Conservation (phyloP, 2,888 invertebrate genomes). For the Sesia apiformis region DNA sequence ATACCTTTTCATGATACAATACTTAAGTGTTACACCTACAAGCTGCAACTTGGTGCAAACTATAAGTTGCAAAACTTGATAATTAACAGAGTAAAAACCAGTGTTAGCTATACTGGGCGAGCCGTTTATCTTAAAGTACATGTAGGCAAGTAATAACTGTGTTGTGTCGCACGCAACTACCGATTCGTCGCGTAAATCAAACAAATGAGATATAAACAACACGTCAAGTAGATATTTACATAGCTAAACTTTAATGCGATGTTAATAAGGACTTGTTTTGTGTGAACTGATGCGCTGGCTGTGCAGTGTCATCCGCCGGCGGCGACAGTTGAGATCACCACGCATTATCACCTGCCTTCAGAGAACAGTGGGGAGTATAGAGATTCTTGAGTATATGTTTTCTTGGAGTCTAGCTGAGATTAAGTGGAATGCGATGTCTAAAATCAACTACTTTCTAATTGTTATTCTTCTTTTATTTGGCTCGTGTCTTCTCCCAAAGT, state of each 20-base stretch:
- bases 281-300: background rate
- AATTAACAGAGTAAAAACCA: too few species aligned
- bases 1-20: too few species aligned
- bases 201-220: background rate
- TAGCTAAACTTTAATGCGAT: background rate
- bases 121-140: too few species aligned
- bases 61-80: too few species aligned
- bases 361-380: background rate
- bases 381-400: background rate
- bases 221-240: background rate
- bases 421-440: too few species aligned
- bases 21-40: too few species aligned
- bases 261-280: background rate
- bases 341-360: constrained; percentile 58
- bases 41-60: too few species aligned
- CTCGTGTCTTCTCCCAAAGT: too few species aligned
- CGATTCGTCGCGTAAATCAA: constrained; percentile 6
- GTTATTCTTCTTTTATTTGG: too few species aligned
- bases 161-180: background rate
- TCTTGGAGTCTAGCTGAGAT: background rate
- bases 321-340: constrained; percentile 37
- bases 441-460: too few species aligned
- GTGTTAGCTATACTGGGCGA: too few species aligned
- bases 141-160: background rate
- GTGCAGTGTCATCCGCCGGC: constrained; percentile 23